These are phyloP conservation scores for Ophioninae sp. DNA, from an alignment of 2,888 invertebrate species.

Conservation along the genomic window DNA sequence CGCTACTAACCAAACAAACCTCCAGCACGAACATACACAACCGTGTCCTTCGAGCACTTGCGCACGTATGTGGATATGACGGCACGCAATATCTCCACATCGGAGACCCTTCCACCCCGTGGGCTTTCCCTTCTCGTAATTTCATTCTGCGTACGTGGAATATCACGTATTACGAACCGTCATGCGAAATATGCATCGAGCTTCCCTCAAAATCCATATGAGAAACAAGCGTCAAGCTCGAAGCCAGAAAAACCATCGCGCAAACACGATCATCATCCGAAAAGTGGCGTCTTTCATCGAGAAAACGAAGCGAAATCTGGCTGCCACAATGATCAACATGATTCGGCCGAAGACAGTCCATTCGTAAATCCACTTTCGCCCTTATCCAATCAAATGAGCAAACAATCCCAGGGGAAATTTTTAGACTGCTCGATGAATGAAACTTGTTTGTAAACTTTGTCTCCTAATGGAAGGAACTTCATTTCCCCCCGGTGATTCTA, in stretches of 20 bases:
- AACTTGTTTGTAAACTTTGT: neutral
- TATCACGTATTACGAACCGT: slow-evolving; percentile 11
- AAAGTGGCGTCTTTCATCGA: neutral
- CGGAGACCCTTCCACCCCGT: slow-evolving; percentile 12
- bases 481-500: neutral
- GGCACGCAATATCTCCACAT: slow-evolving; percentile 27
- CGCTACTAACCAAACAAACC: neutral
- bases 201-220: neutral
- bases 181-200: slow-evolving; percentile 19
- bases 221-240: neutral
- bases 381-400: neutral
- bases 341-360: neutral
- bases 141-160: slow-evolving; percentile 7
- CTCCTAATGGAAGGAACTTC: neutral
- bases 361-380: neutral
- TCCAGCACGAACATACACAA: neutral
- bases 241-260: neutral
- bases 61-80: slow-evolving; percentile 4
- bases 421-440: neutral
- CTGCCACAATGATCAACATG: neutral
- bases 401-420: neutral
- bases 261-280: neutral
- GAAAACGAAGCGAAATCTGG: neutral
- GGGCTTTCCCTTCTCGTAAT: slow-evolving; percentile 11
- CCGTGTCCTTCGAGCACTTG: neutral